Conservation (phyloP, 2,113 vertebrate species). For the Leuciscus idus region DNA sequence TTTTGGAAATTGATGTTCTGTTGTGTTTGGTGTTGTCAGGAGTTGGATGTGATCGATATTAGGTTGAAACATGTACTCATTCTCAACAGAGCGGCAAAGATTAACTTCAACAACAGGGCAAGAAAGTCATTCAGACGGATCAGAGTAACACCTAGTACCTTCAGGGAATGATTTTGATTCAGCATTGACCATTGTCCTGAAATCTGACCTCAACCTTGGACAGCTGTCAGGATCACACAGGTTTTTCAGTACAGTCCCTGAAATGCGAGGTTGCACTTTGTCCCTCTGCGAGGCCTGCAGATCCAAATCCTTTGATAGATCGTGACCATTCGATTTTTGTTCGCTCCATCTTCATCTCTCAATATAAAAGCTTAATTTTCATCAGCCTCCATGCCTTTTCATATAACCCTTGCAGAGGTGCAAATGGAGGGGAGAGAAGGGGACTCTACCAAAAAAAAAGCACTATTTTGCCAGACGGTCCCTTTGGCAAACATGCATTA, state of each 20-base stretch:
- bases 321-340: conserved; percentile 28
- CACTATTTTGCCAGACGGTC: conserved; percentile 61
- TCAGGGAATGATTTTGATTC: neutral
- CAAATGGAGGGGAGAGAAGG: conserved; percentile 25
- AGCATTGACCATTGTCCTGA: conserved; percentile 9
- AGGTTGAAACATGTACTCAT: neutral
- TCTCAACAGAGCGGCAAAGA: neutral
- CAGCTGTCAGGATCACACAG: conserved; percentile 7
- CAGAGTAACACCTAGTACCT: conserved; percentile 11
- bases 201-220: conserved; percentile 21
- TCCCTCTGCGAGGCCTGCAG: neutral
- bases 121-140: conserved; percentile 24
- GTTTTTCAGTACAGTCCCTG: neutral
- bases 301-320: conserved; percentile 23
- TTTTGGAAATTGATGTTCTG: neutral
- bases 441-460: conserved; percentile 34
- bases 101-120: neutral
- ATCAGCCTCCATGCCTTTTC: conserved; percentile 47
- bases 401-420: conserved; percentile 48
- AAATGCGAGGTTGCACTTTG: neutral
- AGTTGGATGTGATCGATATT: neutral
- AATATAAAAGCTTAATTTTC: conserved; percentile 55
- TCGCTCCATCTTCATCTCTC: conserved; percentile 15
- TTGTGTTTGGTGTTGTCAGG: neutral
- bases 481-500: conserved; percentile 62